These are phyloP conservation scores for Falco concolor DNA, from an alignment of 2,797 vertebrate genomes.

Conservation along the genomic window DNA sequence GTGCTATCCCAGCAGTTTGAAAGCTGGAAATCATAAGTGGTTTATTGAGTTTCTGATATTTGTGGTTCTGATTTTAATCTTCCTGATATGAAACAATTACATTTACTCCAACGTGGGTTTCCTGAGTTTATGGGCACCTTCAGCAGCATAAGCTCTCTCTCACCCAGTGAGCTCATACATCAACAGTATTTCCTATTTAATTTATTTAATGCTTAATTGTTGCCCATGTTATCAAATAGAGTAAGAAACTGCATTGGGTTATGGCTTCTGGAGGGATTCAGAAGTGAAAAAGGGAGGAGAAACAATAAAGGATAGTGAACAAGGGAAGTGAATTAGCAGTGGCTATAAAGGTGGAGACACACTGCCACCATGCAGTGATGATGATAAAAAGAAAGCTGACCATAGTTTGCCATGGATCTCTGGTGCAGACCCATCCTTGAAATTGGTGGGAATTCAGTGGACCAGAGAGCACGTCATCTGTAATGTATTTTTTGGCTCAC, in stretches of 20 bases:
- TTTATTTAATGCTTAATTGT: neutral
- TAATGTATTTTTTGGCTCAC: conserved; percentile 53
- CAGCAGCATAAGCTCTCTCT: neutral
- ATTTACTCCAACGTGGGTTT: neutral
- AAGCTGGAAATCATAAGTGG: neutral
- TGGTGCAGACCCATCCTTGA: conserved; percentile 49
- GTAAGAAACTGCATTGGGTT: neutral
- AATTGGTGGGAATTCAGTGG: conserved; percentile 42
- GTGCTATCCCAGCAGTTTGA: neutral
- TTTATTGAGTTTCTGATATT: neutral
- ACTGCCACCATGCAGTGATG: conserved; percentile 46
- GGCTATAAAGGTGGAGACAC: neutral
- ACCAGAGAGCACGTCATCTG: neutral
- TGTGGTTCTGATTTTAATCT: neutral
- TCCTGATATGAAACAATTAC: neutral
- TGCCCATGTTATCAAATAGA: neutral
- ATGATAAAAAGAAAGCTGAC: neutral
- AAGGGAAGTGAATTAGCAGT: neutral
- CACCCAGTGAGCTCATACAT: neutral
- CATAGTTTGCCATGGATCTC: neutral
- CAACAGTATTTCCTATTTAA: neutral
- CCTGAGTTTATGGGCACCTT: neutral
- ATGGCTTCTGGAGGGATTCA: neutral
- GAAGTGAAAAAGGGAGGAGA: neutral
- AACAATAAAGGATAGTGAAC: neutral